These are phyloP conservation scores for Bombus breviceps DNA, from an alignment of 1,140 invertebrate genomes.

Conservation along the genomic window DNA sequence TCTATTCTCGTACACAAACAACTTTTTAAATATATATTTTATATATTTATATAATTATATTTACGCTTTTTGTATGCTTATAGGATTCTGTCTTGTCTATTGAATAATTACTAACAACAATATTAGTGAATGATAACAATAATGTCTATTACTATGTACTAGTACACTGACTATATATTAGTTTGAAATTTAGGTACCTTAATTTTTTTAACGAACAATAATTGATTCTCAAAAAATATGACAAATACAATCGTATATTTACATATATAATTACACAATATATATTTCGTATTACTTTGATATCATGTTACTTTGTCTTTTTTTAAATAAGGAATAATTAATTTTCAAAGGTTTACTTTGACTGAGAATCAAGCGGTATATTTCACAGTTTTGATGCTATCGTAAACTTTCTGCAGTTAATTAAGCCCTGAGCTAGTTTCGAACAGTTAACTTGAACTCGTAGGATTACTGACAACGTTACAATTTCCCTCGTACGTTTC, in stretches of 20 bases:
- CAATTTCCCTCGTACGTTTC: conserved; percentile 17
- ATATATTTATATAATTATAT: not conserved
- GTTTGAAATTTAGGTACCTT: too few species aligned
- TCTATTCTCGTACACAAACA: too few species aligned
- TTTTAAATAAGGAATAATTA: not conserved
- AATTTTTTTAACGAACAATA: not conserved
- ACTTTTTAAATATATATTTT: not conserved
- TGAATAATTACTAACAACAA: not conserved
- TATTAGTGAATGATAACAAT: too few species aligned
- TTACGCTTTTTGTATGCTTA: not conserved
- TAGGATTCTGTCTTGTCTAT: not conserved
- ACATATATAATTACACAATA: not conserved
- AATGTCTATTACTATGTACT: too few species aligned
- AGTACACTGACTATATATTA: too few species aligned
- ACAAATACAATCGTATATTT: not conserved
- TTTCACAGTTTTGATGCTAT: not conserved
- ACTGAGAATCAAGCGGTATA: too few species aligned
- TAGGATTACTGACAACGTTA: conserved; percentile 7
- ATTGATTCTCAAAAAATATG: not conserved
- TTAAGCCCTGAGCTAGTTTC: conserved; percentile 9
- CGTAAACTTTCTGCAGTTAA: not conserved
- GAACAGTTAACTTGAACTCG: conserved; percentile 16
- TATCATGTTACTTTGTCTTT: not conserved
- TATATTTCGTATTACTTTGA: too few species aligned
- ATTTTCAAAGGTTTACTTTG: not conserved